phyloP scores from a whole-genome alignment of 1,140 invertebrate genomes.

The Megalonaias nervosa region DNA sequence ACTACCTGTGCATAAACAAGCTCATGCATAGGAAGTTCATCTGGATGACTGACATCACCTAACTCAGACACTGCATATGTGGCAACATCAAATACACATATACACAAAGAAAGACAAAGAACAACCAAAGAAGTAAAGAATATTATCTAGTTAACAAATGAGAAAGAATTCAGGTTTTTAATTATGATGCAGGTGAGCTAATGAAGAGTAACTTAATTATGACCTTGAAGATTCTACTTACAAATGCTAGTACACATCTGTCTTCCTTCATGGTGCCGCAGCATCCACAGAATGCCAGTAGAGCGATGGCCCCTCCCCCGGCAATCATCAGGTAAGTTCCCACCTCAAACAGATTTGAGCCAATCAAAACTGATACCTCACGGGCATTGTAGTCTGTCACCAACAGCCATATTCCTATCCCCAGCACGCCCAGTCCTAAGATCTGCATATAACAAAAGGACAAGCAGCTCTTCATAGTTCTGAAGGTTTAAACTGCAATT shows the following conservation, averaged over 20 bases:
- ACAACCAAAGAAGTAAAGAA: no score
- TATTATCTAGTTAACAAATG: no score
- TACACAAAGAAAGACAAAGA: no score
- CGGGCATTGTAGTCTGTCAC: conserved; percentile 66
- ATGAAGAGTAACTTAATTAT: no score
- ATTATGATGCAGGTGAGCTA: background rate
- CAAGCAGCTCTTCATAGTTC: background rate
- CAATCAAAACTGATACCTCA: conserved; percentile 61
- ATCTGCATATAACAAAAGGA: conserved; percentile 45
- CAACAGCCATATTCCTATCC: conserved; percentile 63
- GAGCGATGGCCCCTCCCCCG: conserved; percentile 60
- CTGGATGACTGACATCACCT: no score
- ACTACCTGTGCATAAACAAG: no score
- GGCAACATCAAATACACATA: no score
- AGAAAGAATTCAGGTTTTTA: no score
- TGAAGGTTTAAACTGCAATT: background rate
- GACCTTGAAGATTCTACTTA: conserved; percentile 44
- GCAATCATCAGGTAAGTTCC: conserved; percentile 65
- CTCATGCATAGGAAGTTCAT: no score
- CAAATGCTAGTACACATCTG: conserved; percentile 67
- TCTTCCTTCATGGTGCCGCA: conserved; percentile 68
- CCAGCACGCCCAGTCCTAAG: conserved; percentile 59
- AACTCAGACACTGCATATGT: no score
- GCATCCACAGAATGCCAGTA: conserved; percentile 67
- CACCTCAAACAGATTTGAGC: conserved; percentile 61